phyloP scores from a whole-genome alignment of 53 echinoderm and acorn worm genomes.

The Zoroaster sp. region DNA sequence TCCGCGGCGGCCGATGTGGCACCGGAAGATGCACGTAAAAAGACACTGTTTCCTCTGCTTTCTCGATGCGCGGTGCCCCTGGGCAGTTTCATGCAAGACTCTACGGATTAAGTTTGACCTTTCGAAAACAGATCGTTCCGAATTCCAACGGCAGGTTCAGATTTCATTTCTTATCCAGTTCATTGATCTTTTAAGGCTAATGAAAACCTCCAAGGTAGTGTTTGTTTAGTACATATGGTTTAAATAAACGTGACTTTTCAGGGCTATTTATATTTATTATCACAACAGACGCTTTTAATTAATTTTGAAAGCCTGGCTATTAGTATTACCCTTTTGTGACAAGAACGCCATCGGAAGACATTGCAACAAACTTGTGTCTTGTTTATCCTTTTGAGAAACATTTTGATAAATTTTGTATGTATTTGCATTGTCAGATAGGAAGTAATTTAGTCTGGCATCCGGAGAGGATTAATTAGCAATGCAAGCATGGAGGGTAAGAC shows the following conservation, averaged over 20 bases:
- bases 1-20: neutral
- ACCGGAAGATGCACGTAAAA: slow-evolving; percentile 5
- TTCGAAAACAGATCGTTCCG: slow-evolving; percentile 16
- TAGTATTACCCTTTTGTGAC: neutral
- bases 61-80: neutral
- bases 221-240: neutral
- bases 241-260: neutral
- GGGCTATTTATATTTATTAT: neutral
- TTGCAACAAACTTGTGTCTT: neutral
- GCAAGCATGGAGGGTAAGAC: neutral
- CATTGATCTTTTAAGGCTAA: neutral
- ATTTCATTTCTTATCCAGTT: neutral
- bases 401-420: neutral
- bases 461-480: neutral
- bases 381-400: neutral
- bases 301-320: neutral
- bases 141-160: slow-evolving; percentile 36
- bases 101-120: slow-evolving; percentile 46
- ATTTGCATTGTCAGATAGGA: neutral
- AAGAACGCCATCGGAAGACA: neutral
- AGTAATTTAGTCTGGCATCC: neutral
- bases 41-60: neutral
- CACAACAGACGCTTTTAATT: neutral
- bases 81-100: neutral
- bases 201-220: neutral